Evolutionary conservation across 2,888 invertebrate species (phyloP).

Genomic region (Coronaproctus castanopsis): DNA sequence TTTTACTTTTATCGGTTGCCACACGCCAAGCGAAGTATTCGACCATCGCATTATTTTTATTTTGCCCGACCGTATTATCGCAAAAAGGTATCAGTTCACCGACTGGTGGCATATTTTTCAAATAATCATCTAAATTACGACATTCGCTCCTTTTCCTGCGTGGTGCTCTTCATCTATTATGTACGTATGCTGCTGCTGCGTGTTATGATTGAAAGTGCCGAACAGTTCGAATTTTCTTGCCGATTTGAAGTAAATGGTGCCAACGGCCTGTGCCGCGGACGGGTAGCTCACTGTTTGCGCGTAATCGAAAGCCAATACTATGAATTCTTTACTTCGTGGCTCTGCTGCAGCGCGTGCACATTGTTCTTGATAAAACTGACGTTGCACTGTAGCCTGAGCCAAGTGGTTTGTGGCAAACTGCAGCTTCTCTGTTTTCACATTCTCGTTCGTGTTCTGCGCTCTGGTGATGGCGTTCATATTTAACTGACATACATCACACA

Average conservation of each 20-base stretch:
- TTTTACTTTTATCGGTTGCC: background rate
- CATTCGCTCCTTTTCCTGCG: slow-evolving; percentile 11
- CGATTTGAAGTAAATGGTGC: slow-evolving; percentile 14
- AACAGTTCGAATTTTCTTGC: slow-evolving; percentile 15
- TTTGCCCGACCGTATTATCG: slow-evolving; percentile 1
- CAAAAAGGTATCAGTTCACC: background rate
- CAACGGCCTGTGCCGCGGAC: slow-evolving; percentile 14
- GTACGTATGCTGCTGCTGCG: slow-evolving; percentile 12
- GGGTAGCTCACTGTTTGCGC: slow-evolving; percentile 15
- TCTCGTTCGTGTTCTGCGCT: background rate
- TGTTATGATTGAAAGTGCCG: slow-evolving; percentile 14
- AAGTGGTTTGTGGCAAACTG: background rate
- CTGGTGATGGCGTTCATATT: background rate
- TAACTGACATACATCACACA: slow-evolving; percentile 1
- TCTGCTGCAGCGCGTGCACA: background rate
- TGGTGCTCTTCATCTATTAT: slow-evolving; percentile 13
- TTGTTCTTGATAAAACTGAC: background rate
- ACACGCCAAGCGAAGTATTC: background rate
- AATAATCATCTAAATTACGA: slow-evolving; percentile 11
- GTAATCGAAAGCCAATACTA: slow-evolving; percentile 11
- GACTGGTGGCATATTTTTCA: background rate
- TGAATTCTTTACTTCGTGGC: no score
- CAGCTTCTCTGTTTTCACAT: background rate
- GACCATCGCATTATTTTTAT: slow-evolving; percentile 1
- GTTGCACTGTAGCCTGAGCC: background rate